These are phyloP conservation scores for Cryptocephalus moraei DNA, from an alignment of 2,888 invertebrate species.

Conservation along the genomic window DNA sequence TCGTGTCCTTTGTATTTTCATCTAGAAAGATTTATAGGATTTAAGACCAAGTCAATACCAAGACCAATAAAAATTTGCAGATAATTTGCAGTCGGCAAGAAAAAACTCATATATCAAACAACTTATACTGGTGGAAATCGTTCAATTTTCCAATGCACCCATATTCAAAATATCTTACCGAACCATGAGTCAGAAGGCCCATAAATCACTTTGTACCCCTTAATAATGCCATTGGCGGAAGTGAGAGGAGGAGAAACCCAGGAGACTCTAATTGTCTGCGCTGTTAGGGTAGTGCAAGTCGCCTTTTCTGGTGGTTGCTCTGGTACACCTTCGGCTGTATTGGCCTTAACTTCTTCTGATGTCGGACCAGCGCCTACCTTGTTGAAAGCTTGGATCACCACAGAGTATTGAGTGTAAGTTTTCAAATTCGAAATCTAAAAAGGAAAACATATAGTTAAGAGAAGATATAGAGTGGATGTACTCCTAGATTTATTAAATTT, in stretches of 20 bases:
- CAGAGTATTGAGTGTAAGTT: conserved; percentile 92
- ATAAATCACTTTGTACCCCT: conserved; percentile 90
- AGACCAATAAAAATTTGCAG: no score
- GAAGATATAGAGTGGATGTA: no score
- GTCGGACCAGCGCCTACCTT: conserved; percentile 88
- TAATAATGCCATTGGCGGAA: conserved; percentile 88
- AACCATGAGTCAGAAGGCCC: conserved; percentile 88
- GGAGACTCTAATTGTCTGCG: conserved; percentile 86
- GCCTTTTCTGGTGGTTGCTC: conserved; percentile 88
- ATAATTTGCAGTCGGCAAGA: no score
- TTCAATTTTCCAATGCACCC: no score
- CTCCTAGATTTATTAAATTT: no score
- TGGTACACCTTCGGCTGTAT: conserved; percentile 89
- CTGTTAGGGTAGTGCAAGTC: conserved; percentile 84
- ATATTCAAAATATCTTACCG: conserved; percentile 44
- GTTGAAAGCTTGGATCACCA: conserved; percentile 91
- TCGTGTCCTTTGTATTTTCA: conserved; percentile 83
- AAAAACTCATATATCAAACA: no score
- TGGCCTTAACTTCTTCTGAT: conserved; percentile 79
- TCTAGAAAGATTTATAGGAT: conserved; percentile 43
- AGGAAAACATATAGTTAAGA: neutral
- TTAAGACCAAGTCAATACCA: no score
- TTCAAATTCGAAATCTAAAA: conserved; percentile 38
- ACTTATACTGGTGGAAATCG: no score
- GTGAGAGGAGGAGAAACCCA: conserved; percentile 91